A percentile compares a stretch with the other conserved stretches of the same genome.
phyloP scores from a whole-genome alignment of 2,797 vertebrate species.

The Neopelma chrysocephalum region DNA sequence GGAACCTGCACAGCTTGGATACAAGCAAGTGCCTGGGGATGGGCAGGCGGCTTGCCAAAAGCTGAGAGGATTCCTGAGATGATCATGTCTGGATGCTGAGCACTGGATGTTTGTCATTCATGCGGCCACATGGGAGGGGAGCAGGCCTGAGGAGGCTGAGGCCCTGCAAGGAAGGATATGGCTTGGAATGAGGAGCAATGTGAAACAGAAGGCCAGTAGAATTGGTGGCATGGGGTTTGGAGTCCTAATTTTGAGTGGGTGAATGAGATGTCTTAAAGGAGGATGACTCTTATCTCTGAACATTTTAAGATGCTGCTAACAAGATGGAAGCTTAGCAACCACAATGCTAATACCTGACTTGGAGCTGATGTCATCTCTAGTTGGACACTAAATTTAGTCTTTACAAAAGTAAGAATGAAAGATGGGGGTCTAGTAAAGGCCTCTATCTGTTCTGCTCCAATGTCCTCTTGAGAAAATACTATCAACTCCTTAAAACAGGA shows the following conservation, averaged over 20 bases:
- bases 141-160: not conserved
- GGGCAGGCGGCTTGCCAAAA: not conserved
- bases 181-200: not conserved
- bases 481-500: not conserved
- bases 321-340: not conserved
- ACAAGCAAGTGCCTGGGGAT: constrained; percentile 22
- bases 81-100: not conserved
- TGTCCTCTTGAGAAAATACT: not conserved
- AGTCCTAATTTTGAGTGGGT: not conserved
- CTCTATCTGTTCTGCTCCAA: not conserved
- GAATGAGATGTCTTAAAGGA: not conserved
- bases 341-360: not conserved
- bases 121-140: not conserved
- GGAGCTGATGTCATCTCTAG: not conserved
- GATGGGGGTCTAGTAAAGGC: not conserved
- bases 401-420: not conserved
- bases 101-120: not conserved
- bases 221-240: not conserved
- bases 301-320: not conserved
- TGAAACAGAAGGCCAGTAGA: not conserved
- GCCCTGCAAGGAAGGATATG: not conserved
- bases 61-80: not conserved
- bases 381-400: not conserved
- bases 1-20: constrained; percentile 28
- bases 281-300: not conserved